phyloP scores from a whole-genome alignment of 2,797 vertebrate species.

The Coregonus sp. region DNA sequence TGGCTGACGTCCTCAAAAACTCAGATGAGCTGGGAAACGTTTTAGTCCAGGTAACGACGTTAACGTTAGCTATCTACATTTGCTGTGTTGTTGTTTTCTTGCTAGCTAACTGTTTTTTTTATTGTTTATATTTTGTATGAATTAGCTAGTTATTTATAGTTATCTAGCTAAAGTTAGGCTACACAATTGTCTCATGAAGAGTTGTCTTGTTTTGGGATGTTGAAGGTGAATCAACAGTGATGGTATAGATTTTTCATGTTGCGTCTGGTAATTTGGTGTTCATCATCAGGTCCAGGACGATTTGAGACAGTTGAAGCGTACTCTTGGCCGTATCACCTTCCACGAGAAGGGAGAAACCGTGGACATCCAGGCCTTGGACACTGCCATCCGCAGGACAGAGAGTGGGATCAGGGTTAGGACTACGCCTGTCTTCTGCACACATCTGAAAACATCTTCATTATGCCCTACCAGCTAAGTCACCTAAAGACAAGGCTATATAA shows the following conservation, averaged over 20 bases:
- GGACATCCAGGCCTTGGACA: conserved; percentile 71
- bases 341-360: conserved; percentile 42
- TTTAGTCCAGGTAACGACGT: conserved; percentile 63
- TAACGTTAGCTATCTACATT: neutral
- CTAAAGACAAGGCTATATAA: too few relatives aligned
- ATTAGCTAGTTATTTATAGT: neutral
- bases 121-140: neutral
- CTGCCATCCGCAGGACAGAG: conserved; percentile 72
- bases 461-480: too few relatives aligned
- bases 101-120: neutral
- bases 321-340: conserved; percentile 51
- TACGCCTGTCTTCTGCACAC: neutral
- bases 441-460: neutral
- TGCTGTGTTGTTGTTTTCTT: neutral
- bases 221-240: neutral
- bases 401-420: conserved; percentile 57
- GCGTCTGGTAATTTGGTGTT: conserved; percentile 18
- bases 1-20: conserved; percentile 43
- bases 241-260: neutral
- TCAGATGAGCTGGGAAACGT: conserved; percentile 55
- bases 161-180: neutral
- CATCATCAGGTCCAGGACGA: conserved; percentile 80
- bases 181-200: neutral
- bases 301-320: conserved; percentile 71
- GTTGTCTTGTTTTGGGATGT: neutral